Evolutionary conservation across 92 coral and sea anemone species (phyloP).

Genomic region (Phenganax marumi): DNA sequence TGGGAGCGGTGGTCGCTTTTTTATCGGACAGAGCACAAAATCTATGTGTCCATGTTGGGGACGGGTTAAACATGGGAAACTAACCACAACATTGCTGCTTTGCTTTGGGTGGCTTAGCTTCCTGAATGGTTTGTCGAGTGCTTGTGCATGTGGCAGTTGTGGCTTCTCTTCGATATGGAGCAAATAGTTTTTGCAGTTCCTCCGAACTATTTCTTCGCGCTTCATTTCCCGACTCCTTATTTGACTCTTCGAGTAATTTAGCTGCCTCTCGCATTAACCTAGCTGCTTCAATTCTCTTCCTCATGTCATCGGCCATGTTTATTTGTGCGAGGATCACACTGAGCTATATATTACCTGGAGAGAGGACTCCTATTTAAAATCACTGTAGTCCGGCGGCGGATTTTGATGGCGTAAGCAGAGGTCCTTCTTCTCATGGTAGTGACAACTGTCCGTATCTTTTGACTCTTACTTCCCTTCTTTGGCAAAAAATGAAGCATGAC

Average conservation of each 20-base stretch:
- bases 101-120: background rate
- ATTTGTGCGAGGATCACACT: too few species aligned
- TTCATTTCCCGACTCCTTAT: background rate
- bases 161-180: background rate
- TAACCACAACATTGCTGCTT: background rate
- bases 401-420: too few species aligned
- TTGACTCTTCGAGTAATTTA: conserved; percentile 14
- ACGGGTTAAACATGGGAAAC: conserved; percentile 4
- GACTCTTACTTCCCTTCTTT: too few species aligned
- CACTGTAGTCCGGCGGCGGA: too few species aligned
- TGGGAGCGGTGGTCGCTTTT: background rate
- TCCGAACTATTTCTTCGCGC: background rate
- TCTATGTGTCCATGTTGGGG: conserved; percentile 3
- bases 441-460: too few species aligned
- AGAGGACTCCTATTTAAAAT: too few species aligned
- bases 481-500: too few species aligned
- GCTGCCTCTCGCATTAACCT: conserved; percentile 14
- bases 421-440: too few species aligned
- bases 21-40: background rate
- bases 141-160: too few species aligned
- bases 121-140: background rate
- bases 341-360: too few species aligned
- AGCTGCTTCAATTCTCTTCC: conserved; percentile 19
- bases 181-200: conserved; percentile 1
- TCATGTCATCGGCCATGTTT: conserved; percentile 16